Base-by-base conservation (phyloP, 2,797 vertebrate genomes). In the Novumbra hubbsi region DNA sequence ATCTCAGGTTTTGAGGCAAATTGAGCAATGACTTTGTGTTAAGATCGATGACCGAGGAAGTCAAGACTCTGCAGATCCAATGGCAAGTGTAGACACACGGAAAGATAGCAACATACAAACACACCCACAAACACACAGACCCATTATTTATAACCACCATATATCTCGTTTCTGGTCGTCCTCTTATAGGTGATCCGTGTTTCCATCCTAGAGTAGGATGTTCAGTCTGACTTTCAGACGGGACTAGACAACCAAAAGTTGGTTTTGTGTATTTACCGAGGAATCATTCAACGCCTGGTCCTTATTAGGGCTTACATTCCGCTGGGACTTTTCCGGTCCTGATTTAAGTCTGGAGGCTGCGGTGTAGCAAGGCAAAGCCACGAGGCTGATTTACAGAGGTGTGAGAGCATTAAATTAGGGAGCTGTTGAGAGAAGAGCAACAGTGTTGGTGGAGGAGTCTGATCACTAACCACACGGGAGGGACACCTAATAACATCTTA, bases 241-340 rank as follows among this genome's bases (percentile, higher is more conserved):
- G 30, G 6, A 60, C 28, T 16, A 38, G 48, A 34, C 28, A 69
- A 15, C 50, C 50, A 14, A 8, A 68, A 19, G n/a, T 14, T 55
- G 68, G 68, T 38, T 73, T 60, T 64, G 52, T 55, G 52, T 57
- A 57, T 21, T 57, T 57, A 19, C 50, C 16, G 41, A 52, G 63
- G 67, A 49, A n/a, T n/a, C n/a, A 21, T 63, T 76, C 66, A 16
- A 64, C 49, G 68, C 41, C 71, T 79, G 78, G 76, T 80, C 71
- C 67, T 67, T 75, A 74, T 78, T 79, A 82, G 70, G 28, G 21
- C 62, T 38, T 49, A 27, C 38, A 74, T n/a, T 70, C 32, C 41
- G 6, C 41, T 45, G 75, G 45, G 30, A 60, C 60, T 48, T 21
- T 60, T 50, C 50, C 15, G 24, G 34, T 48, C 41, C 14, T 45